Conservation (phyloP, 2,113 vertebrate species). For the Gulo gulo region DNA sequence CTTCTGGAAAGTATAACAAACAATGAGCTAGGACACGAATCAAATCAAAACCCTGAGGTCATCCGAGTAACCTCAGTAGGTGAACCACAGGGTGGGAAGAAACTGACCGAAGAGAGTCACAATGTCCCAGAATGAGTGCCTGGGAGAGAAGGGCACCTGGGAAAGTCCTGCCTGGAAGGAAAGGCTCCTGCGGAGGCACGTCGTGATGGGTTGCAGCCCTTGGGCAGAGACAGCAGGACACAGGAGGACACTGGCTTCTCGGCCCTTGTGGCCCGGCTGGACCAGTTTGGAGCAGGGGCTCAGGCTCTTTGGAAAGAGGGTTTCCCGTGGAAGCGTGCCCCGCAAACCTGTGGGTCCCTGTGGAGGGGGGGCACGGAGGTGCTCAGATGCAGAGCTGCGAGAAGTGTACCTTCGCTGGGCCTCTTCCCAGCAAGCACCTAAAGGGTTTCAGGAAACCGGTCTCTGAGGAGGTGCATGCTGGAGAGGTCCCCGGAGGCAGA, state of each 20-base stretch:
- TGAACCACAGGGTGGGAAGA: fast-evolving
- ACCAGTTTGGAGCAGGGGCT: neutral
- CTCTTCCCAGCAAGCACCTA: neutral
- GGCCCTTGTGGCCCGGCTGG: neutral
- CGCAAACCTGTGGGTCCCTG: fast-evolving
- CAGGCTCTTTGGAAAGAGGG: fast-evolving
- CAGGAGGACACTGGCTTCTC: neutral
- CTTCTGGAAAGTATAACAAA: neutral
- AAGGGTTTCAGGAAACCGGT: neutral
- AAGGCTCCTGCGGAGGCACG: fast-evolving
- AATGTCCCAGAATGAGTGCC: neutral
- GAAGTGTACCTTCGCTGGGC: neutral
- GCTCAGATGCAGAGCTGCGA: too few species aligned
- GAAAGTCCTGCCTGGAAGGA: fast-evolving
- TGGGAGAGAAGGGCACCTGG: neutral
- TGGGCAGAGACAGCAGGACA: neutral
- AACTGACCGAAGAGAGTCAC: neutral
- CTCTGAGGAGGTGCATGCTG: neutral
- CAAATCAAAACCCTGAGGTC: fast-evolving
- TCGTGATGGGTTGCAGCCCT: fast-evolving
- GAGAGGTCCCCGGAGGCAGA: neutral
- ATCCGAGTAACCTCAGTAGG: neutral
- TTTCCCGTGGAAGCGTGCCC: neutral
- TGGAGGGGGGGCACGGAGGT: fast-evolving
- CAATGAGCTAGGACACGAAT: neutral